Base-by-base conservation (phyloP, 2,888 invertebrate genomes). In the Ceriagrion tenellum region DNA sequence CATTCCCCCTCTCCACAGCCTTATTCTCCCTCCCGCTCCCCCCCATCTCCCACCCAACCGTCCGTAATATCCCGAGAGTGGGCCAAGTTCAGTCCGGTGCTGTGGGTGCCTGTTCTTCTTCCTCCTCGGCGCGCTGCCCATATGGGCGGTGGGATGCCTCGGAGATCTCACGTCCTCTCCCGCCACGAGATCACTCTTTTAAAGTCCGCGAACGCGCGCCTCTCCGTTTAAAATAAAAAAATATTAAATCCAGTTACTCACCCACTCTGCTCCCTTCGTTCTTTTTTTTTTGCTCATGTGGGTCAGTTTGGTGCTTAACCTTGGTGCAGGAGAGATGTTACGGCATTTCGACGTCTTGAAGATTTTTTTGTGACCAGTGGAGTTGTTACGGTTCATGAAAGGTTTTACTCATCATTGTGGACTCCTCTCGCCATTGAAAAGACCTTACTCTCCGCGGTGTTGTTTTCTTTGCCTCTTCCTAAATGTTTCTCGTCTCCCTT, bases 31-130 rank as follows among this genome's bases (percentile, higher is more conserved):
- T n/a, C n/a, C n/a, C n/a, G n/a, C n/a, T n/a, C n/a, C n/a, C 63
- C n/a, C n/a, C n/a, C n/a, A n/a, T n/a, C n/a, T n/a, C n/a, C 81
- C 35, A 16, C 81, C 74, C 30, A 35, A 4, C 69, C 30, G 13
- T 81, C 35, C 81, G 81, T 81, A 81, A 81, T 81, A 81, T 81
- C 35, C 35, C 81, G 81, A 81, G 81, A 81, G 81, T 81, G 81
- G 81, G 81, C 81, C 81, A 81, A 81, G 81, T 81, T 81, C 81
- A 81, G 18, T 81, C 30, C 81, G 81, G 3, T 81, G 30, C 81
- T 81, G 13, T 30, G 81, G 81, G 81, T 81, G 35, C 35, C 13
- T 81, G 12, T 6, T n/a, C 81, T 81, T 13, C 81, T 81, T 81
- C 81, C 81, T 30, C 81, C 81, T 81, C 81, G 81, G 81, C 81